These are phyloP conservation scores for Hozukius guyotensis DNA, from an alignment of 2,797 vertebrate genomes.

Conservation along the genomic window DNA sequence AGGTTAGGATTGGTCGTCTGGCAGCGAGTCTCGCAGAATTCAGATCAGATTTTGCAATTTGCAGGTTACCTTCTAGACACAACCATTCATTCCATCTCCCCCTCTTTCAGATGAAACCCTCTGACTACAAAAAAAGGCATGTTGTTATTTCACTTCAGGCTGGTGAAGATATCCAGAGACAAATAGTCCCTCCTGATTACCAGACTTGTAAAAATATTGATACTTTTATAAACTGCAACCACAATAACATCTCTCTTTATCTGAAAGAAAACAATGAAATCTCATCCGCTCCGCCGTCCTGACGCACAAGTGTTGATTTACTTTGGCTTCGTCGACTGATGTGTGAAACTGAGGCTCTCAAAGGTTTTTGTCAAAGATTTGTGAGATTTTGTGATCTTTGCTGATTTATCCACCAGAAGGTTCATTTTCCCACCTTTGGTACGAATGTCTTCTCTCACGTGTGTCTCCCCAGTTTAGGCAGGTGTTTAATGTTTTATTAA, in stretches of 20 bases:
- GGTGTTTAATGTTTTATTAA: not conserved
- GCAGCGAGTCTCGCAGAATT: too few relatives aligned
- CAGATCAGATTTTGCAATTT: too few relatives aligned
- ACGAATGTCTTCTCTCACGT: not conserved
- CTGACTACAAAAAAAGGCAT: not conserved
- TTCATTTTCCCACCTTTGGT: not conserved
- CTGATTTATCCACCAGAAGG: not conserved
- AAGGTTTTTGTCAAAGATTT: not conserved
- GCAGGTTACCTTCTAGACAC: too few relatives aligned
- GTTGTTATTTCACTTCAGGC: not conserved
- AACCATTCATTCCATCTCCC: not conserved
- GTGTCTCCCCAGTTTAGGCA: not conserved
- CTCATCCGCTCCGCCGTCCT: not conserved
- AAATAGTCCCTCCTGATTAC: slow-evolving; percentile 2
- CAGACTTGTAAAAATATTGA: not conserved
- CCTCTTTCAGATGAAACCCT: slow-evolving; percentile 8
- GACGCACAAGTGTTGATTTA: not conserved
- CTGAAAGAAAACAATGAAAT: slow-evolving; percentile 24
- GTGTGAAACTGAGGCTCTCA: not conserved
- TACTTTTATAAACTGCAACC: not conserved
- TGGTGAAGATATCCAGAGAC: slow-evolving; percentile 12
- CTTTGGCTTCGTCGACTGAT: not conserved
- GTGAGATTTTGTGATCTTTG: not conserved
- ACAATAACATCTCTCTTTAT: slow-evolving; percentile 10
- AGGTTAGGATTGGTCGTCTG: too few relatives aligned